Conservation (phyloP, 53 echinoderm and acorn worm species). For the Zoroaster sp. region DNA sequence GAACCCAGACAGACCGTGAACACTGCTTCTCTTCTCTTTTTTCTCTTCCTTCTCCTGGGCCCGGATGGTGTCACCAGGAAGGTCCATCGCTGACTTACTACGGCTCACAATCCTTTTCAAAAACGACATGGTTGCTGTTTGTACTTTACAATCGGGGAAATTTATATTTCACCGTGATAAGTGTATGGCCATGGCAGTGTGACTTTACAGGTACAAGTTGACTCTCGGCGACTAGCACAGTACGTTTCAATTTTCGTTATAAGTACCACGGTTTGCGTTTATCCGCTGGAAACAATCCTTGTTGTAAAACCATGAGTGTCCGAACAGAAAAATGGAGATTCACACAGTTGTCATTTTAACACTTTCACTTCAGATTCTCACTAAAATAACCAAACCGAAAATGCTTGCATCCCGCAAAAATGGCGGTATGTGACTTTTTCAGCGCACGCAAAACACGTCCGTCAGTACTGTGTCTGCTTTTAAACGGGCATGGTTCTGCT, state of each 20-base stretch:
- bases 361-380: background rate
- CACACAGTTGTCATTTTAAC: background rate
- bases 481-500: background rate
- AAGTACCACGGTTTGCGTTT: background rate
- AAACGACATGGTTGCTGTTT: conserved; percentile 13
- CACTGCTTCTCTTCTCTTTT: conserved; percentile 13
- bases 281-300: background rate
- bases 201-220: background rate
- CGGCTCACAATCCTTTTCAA: conserved; percentile 30
- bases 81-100: conserved; percentile 25
- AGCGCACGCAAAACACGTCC: background rate
- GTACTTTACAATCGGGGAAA: background rate
- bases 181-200: background rate
- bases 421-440: background rate
- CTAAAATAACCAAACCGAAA: background rate
- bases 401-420: background rate
- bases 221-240: background rate
- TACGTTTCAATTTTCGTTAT: background rate
- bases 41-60: conserved; percentile 34
- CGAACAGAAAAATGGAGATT: background rate
- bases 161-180: background rate
- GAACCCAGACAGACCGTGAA: conserved; percentile 41
- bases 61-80: conserved; percentile 31
- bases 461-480: background rate
- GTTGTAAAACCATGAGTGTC: background rate